Evolutionary conservation across 2,888 invertebrate species (phyloP).

Genomic region (Osedax fenrisi): DNA sequence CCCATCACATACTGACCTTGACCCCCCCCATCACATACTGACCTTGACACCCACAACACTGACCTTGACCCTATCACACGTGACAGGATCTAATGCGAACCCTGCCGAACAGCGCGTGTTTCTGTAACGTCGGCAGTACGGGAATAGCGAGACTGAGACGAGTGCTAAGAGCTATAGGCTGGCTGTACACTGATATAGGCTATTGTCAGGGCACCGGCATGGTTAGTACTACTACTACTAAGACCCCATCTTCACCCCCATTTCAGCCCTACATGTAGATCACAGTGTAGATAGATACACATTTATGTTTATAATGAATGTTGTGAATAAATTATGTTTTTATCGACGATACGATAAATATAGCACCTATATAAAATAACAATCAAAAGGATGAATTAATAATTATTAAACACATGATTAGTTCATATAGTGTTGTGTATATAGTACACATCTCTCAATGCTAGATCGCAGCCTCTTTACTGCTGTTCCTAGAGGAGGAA

Average conservation of each 20-base stretch:
- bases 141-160: constrained; percentile 76
- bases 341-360: no score
- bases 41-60: not conserved
- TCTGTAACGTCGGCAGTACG: constrained; percentile 77
- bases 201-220: constrained; percentile 58
- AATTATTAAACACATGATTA: no score
- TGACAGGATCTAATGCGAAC: constrained; percentile 73
- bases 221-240: constrained; percentile 42
- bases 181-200: constrained; percentile 67
- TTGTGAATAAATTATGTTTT: no score
- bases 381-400: no score
- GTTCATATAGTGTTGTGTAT: no score
- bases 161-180: constrained; percentile 77
- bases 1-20: no score
- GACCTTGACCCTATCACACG: not conserved
- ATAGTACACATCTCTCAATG: not conserved
- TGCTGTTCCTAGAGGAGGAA: constrained; percentile 90
- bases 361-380: no score
- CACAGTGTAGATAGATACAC: not conserved
- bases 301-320: not conserved
- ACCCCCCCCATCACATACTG: no score
- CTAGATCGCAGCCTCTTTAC: constrained; percentile 73
- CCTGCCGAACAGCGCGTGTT: constrained; percentile 91
- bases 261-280: not conserved
- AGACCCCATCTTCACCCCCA: not conserved